Conservation (phyloP, 2,797 vertebrate genomes). For the Gallinago stenura region DNA sequence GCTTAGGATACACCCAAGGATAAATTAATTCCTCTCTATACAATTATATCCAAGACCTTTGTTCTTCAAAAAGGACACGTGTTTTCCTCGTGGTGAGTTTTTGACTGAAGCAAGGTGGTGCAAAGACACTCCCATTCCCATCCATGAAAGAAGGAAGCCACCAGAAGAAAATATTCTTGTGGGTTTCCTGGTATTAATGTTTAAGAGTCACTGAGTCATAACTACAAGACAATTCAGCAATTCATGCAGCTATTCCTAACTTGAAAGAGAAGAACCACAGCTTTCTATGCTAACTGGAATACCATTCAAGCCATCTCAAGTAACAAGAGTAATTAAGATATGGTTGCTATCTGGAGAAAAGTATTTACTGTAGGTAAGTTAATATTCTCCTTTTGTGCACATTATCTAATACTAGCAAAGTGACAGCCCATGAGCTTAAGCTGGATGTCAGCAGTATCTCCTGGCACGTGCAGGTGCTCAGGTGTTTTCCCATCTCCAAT, state of each 20-base stretch:
- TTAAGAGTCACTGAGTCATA: neutral
- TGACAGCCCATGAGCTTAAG: neutral
- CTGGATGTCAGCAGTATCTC: neutral
- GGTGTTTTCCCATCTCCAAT: neutral
- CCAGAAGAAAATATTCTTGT: neutral
- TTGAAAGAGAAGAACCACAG: neutral
- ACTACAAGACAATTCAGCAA: neutral
- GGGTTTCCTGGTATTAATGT: neutral
- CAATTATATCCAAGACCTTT: neutral
- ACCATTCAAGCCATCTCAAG: neutral
- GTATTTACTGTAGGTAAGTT: neutral
- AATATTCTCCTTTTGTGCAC: neutral
- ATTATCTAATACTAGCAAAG: neutral
- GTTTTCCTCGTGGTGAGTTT: neutral
- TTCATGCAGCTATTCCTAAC: neutral
- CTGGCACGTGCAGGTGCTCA: neutral
- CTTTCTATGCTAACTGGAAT: neutral
- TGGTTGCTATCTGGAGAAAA: neutral
- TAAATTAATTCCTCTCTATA: neutral
- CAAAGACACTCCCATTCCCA: neutral
- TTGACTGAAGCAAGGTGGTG: neutral
- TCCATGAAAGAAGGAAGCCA: neutral
- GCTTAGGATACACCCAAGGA: neutral
- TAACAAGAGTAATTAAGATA: conserved; percentile 1
- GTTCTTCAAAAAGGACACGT: neutral